phyloP scores from a whole-genome alignment of 2,797 vertebrate genomes.

The Phataginus tetradactyla region DNA sequence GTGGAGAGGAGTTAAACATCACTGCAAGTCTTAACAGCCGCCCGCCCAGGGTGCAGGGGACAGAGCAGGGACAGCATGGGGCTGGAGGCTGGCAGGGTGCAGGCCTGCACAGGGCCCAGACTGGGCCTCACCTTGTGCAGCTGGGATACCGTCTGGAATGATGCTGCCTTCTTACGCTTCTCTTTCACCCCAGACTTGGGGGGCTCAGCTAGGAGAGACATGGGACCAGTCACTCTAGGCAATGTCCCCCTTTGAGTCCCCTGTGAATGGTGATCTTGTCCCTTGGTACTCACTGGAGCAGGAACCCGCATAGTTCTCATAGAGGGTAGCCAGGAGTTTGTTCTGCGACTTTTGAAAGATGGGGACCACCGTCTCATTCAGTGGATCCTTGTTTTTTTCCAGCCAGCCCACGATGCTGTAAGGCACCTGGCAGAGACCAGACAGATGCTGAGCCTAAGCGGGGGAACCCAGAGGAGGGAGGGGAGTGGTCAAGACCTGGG shows the following conservation, averaged over 20 bases:
- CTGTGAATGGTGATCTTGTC: rapidly evolving
- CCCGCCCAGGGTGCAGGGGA: constrained; percentile 86
- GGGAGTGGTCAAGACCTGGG: no score
- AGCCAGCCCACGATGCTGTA: constrained; percentile 95
- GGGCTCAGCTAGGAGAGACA: constrained; percentile 84
- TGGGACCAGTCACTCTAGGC: not conserved
- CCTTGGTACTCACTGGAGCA: constrained; percentile 86
- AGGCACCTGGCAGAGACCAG: constrained; percentile 89
- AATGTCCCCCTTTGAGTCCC: not conserved
- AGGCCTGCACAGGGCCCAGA: not conserved
- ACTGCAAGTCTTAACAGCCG: constrained; percentile 99
- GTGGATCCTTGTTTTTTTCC: constrained; percentile 96
- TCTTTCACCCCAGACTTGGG: constrained; percentile 91
- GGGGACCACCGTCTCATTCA: constrained; percentile 94
- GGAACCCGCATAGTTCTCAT: constrained; percentile 92
- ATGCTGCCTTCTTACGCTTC: constrained; percentile 96
- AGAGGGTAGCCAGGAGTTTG: constrained; percentile 92
- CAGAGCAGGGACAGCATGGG: not conserved
- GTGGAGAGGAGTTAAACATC: constrained; percentile 98
- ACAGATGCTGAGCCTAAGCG: not conserved
- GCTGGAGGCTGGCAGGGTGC: not conserved
- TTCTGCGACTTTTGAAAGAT: constrained; percentile 95
- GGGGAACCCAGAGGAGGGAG: not conserved
- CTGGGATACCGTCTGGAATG: constrained; percentile 96
- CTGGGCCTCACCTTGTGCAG: constrained; percentile 92